phyloP scores from a whole-genome alignment of 2,888 invertebrate genomes.

The Ennomos erosarius region DNA sequence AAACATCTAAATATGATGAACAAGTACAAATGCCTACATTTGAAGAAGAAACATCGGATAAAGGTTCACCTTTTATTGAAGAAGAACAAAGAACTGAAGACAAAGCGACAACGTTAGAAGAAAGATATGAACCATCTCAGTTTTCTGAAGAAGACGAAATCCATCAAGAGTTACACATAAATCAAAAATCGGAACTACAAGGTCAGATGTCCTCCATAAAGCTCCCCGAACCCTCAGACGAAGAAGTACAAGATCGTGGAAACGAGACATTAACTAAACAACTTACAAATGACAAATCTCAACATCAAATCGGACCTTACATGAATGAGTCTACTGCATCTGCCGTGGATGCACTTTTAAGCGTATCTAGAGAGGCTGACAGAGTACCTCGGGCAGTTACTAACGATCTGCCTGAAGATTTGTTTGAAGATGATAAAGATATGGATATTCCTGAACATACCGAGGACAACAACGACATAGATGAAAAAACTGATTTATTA shows the following conservation, averaged over 20 bases:
- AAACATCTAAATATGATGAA: slow-evolving; percentile 10
- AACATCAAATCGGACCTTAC: slow-evolving; percentile 51
- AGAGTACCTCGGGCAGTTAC: slow-evolving; percentile 72
- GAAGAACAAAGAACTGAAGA: not conserved
- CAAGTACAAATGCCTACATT: slow-evolving; percentile 7
- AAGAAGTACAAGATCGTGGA: slow-evolving; percentile 23
- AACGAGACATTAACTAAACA: slow-evolving; percentile 19
- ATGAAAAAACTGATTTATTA: slow-evolving; percentile 8
- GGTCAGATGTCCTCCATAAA: slow-evolving; percentile 31
- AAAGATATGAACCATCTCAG: not conserved
- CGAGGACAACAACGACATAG: slow-evolving; percentile 10
- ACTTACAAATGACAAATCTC: slow-evolving; percentile 37
- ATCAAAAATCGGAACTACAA: slow-evolving; percentile 16
- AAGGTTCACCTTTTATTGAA: not conserved
- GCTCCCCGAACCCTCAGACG: slow-evolving; percentile 37
- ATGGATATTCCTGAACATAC: slow-evolving; percentile 12
- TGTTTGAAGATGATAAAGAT: slow-evolving; percentile 75
- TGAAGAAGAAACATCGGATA: not conserved
- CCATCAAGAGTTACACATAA: slow-evolving; percentile 3
- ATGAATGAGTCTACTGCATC: slow-evolving; percentile 77
- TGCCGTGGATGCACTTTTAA: slow-evolving; percentile 77
- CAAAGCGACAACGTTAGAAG: slow-evolving; percentile 5
- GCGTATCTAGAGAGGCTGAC: slow-evolving; percentile 75
- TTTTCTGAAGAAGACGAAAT: slow-evolving; percentile 21
- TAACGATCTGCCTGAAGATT: slow-evolving; percentile 76